Conservation (phyloP, 2,888 invertebrate species). For the Amphipoea oculea region DNA sequence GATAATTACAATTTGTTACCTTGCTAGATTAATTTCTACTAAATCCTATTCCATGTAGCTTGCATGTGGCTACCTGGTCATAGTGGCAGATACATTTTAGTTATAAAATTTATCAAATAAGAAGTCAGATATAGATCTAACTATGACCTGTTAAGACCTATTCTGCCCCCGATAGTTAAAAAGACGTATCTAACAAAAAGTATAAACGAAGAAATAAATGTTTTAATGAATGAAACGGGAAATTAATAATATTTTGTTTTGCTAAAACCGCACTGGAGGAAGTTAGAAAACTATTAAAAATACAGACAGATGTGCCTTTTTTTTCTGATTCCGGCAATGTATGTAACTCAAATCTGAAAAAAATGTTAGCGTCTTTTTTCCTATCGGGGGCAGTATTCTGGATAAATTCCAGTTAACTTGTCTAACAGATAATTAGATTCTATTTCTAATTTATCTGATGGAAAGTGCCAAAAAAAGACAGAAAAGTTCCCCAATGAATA, state of each 20-base stretch:
- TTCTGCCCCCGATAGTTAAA: not conserved
- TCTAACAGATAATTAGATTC: not conserved
- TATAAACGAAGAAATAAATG: too few species aligned
- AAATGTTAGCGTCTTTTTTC: too few species aligned
- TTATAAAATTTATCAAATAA: not conserved
- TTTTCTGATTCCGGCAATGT: too few species aligned
- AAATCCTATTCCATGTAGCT: conserved; percentile 85
- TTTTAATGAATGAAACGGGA: too few species aligned
- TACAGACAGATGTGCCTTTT: too few species aligned
- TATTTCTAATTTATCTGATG: not conserved
- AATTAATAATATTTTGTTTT: too few species aligned
- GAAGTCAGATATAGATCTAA: not conserved
- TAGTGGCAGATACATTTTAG: conserved; percentile 81
- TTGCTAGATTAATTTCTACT: conserved; percentile 83
- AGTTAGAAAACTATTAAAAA: too few species aligned
- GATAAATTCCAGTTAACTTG: not conserved
- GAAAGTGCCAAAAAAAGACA: not conserved
- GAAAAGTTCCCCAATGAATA: not conserved
- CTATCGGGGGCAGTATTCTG: too few species aligned
- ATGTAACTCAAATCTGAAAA: too few species aligned
- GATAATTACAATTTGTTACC: conserved; percentile 89
- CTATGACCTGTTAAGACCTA: not conserved
- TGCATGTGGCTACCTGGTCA: conserved; percentile 79
- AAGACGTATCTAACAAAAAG: too few species aligned
- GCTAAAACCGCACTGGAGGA: too few species aligned